Conservation (phyloP, 2,113 vertebrate species). For the Lethenteron reissneri region DNA sequence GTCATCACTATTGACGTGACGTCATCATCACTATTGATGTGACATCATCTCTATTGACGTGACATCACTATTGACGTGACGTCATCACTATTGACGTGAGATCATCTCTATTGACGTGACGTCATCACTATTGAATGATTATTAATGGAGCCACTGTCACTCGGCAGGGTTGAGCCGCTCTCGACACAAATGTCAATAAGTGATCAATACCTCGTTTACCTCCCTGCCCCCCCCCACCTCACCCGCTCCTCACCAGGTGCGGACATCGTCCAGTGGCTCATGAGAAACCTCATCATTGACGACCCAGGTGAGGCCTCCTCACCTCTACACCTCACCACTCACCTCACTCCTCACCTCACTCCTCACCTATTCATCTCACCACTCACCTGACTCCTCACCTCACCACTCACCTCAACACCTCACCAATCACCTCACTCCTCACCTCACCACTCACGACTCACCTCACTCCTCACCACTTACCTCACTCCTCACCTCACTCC, state of each 20-base stretch:
- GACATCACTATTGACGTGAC: no score
- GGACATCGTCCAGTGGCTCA: slow-evolving; percentile 80
- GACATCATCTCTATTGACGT: no score
- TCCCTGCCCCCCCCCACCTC: neutral
- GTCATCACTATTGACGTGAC: no score
- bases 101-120: no score
- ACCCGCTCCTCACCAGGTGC: slow-evolving; percentile 29
- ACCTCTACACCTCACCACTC: neutral
- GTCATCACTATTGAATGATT: no score
- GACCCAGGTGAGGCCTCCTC: slow-evolving; percentile 43
- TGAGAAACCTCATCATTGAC: slow-evolving; percentile 67
- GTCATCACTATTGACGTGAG: no score
- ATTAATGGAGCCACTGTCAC: no score
- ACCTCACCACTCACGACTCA: neutral
- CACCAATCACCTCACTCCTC: neutral
- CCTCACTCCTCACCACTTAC: neutral
- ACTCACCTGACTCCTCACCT: neutral
- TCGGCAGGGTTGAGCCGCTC: no score
- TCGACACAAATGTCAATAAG: no score
- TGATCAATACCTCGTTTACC: no score
- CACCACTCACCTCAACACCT: neutral
- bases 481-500: slow-evolving; percentile 11
- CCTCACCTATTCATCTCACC: slow-evolving; percentile 13
- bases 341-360: slow-evolving; percentile 9
- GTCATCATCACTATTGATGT: no score